Percentiles rank a stretch among this genome's conserved stretches.
Evolutionary conservation across 2,113 vertebrate species (phyloP).

Genomic region (Dendropsophus ebraccatus): DNA sequence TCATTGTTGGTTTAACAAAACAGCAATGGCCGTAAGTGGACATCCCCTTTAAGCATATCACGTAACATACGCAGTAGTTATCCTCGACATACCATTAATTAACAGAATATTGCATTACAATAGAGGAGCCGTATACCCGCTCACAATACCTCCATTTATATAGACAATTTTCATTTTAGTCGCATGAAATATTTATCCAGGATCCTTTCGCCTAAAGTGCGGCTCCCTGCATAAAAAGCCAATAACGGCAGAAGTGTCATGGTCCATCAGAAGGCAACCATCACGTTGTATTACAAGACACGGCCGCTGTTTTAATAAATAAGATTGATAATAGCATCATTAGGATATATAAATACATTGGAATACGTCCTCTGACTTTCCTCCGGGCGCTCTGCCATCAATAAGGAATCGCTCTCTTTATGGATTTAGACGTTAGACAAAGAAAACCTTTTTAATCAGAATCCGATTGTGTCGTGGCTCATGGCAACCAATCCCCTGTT

Average conservation of each 20-base stretch:
- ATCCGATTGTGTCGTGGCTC: background rate
- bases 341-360: background rate
- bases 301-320: background rate
- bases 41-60: no score
- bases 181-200: background rate
- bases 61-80: no score
- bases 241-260: background rate
- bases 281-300: background rate
- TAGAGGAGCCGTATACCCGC: background rate
- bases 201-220: background rate
- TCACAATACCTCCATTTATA: background rate
- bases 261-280: background rate
- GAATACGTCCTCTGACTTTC: background rate
- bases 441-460: background rate
- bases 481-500: background rate
- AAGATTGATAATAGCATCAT: constrained; percentile 1
- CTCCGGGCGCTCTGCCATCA: background rate
- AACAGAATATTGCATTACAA: no score
- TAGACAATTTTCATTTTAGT: background rate
- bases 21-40: no score
- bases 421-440: background rate
- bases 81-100: no score
- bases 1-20: no score
- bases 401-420: background rate
- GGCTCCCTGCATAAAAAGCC: background rate